Evolutionary conservation across 2,888 invertebrate species (phyloP).

Genomic region (Allacma fusca): DNA sequence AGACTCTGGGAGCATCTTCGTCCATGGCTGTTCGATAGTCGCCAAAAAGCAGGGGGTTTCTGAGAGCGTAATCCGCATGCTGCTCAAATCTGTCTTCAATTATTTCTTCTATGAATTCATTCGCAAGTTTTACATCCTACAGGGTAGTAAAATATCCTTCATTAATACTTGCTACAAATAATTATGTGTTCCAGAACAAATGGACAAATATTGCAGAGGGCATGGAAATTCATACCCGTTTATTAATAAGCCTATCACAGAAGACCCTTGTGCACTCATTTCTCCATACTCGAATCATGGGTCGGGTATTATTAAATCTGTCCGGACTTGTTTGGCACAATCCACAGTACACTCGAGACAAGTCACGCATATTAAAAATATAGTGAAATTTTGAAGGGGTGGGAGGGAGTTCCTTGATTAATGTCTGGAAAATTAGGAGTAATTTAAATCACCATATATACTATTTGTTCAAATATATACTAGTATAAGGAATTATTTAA

Average conservation of each 20-base stretch:
- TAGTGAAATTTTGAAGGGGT: constrained; percentile 95
- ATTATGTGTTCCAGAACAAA: not conserved
- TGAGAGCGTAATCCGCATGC: constrained; percentile 73
- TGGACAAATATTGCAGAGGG: too few relatives aligned
- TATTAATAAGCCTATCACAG: constrained; percentile 82
- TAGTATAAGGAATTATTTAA: not conserved
- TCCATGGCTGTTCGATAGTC: constrained; percentile 87
- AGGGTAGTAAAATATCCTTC: constrained; percentile 37
- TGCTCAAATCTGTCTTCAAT: constrained; percentile 67
- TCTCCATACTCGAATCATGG: constrained; percentile 86
- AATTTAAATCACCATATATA: not conserved
- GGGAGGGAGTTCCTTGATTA: constrained; percentile 81
- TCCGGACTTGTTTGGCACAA: constrained; percentile 78
- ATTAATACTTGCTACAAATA: constrained; percentile 19
- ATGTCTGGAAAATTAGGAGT: constrained; percentile 66
- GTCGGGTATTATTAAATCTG: constrained; percentile 73
- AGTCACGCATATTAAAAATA: constrained; percentile 89
- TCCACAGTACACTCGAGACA: constrained; percentile 85
- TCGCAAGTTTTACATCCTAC: constrained; percentile 74
- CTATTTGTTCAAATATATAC: too few relatives aligned
- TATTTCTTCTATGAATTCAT: constrained; percentile 70
- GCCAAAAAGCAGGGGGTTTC: constrained; percentile 86
- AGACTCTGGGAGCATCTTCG: constrained; percentile 79
- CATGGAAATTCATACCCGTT: constrained; percentile 68
- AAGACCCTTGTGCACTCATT: constrained; percentile 89